Percentiles rank a stretch among this genome's conserved stretches.
phyloP scores from a whole-genome alignment of 2,888 invertebrate genomes.

The Peribatodes rhomboidaria region DNA sequence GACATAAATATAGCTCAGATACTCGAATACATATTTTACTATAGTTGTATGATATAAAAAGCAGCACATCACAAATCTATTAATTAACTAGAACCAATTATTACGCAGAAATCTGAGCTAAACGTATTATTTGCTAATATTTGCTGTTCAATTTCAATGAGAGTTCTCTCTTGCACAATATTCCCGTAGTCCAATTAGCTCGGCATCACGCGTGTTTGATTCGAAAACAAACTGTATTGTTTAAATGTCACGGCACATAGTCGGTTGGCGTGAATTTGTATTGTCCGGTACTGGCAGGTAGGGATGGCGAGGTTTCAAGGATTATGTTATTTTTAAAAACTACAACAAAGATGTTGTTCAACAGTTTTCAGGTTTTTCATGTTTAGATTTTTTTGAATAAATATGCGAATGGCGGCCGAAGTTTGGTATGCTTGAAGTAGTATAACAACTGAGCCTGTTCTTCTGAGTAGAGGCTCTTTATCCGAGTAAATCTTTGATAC shows the following conservation, averaged over 20 bases:
- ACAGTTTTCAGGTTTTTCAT: too few relatives aligned
- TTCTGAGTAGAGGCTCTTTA: too few relatives aligned
- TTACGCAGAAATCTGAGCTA: too few relatives aligned
- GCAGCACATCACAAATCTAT: too few relatives aligned
- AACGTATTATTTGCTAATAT: slow-evolving; percentile 11
- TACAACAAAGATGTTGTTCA: background rate
- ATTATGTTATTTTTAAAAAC: background rate
- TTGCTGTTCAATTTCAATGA: slow-evolving; percentile 7
- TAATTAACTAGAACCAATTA: background rate
- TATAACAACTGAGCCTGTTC: too few relatives aligned
- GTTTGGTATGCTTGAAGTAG: too few relatives aligned
- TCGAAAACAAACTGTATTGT: slow-evolving; percentile 39
- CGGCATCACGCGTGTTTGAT: slow-evolving; percentile 19
- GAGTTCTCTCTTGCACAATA: slow-evolving; percentile 12
- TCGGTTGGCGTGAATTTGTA: slow-evolving; percentile 33
- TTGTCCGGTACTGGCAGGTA: slow-evolving; percentile 42
- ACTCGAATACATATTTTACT: too few relatives aligned
- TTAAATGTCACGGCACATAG: slow-evolving; percentile 38
- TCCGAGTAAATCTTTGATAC: too few relatives aligned
- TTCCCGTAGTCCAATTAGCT: slow-evolving; percentile 27
- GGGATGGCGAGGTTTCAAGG: slow-evolving; percentile 12
- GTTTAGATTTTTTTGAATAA: too few relatives aligned
- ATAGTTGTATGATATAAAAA: too few relatives aligned
- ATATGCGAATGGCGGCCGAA: too few relatives aligned
- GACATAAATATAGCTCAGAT: too few relatives aligned